Conservation (phyloP, 1,140 invertebrate species). For the Copidosoma floridanum region DNA sequence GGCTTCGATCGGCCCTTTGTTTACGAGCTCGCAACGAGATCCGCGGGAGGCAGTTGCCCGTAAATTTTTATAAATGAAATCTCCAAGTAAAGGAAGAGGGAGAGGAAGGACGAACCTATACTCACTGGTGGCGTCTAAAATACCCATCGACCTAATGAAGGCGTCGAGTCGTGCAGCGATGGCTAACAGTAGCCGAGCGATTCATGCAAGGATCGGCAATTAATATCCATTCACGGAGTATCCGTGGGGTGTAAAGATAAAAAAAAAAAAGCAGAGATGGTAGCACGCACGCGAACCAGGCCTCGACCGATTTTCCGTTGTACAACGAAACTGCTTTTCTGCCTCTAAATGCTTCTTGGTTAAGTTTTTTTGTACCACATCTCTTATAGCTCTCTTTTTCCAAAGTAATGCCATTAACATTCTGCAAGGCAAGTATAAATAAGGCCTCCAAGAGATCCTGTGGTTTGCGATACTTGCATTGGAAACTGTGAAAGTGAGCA, state of each 20-base stretch:
- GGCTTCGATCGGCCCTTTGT: slow-evolving; percentile 3
- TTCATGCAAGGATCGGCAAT: slow-evolving; percentile 2
- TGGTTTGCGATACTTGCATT: slow-evolving; percentile 6
- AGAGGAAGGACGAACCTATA: too few species aligned
- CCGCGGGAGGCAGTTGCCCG: too few species aligned
- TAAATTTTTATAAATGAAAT: slow-evolving; percentile 13
- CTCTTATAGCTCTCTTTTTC: not conserved
- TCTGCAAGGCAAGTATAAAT: slow-evolving; percentile 11
- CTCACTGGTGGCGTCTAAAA: too few species aligned
- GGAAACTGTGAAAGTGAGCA: not conserved
- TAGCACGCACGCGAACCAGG: too few species aligned
- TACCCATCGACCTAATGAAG: slow-evolving; percentile 8
- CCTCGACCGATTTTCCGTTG: too few species aligned
- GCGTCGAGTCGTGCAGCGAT: not conserved
- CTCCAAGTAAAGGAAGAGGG: too few species aligned
- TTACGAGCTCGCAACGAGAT: slow-evolving; percentile 4
- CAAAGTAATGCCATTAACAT: slow-evolving; percentile 9
- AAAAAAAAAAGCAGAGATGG: too few species aligned
- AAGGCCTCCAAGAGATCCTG: slow-evolving; percentile 1
- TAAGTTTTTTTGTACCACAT: too few species aligned
- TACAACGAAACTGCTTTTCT: too few species aligned
- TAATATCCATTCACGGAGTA: slow-evolving; percentile 24
- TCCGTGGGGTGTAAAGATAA: too few species aligned
- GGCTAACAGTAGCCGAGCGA: too few species aligned
- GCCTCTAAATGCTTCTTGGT: too few species aligned